Evolutionary conservation across 2,888 invertebrate genomes (phyloP).

Genomic region (Hydroisotoma schaefferi): DNA sequence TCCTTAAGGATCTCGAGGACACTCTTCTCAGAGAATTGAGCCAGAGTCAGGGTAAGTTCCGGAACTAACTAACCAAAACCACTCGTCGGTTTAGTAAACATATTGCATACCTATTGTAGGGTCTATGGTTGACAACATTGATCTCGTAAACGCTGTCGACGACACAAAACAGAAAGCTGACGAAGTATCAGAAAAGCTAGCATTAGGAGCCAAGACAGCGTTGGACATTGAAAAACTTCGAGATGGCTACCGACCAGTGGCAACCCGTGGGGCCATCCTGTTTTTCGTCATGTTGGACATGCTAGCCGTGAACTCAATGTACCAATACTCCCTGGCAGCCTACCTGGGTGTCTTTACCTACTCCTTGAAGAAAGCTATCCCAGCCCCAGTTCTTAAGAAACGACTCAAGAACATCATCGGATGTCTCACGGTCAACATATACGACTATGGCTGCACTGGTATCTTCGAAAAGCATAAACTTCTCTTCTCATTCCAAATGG

Average conservation of each 20-base stretch:
- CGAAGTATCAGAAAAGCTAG: slow-evolving; percentile 74
- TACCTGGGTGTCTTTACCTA: slow-evolving; percentile 80
- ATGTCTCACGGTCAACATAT: slow-evolving; percentile 80
- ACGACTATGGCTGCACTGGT: slow-evolving; percentile 88
- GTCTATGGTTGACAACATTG: slow-evolving; percentile 88
- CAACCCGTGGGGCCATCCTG: slow-evolving; percentile 79
- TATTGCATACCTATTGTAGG: too few relatives aligned
- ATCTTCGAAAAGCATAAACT: slow-evolving; percentile 89
- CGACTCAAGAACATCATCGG: slow-evolving; percentile 77
- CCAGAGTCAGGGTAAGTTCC: slow-evolving; percentile 73
- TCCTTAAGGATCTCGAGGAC: slow-evolving; percentile 79
- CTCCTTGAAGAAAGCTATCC: slow-evolving; percentile 75
- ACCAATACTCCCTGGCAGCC: slow-evolving; percentile 82
- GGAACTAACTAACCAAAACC: too few relatives aligned
- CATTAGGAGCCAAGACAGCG: slow-evolving; percentile 70
- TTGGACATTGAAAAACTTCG: slow-evolving; percentile 76
- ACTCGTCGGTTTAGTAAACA: too few relatives aligned
- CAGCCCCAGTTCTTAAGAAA: slow-evolving; percentile 70
- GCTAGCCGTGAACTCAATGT: slow-evolving; percentile 85
- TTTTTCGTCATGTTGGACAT: slow-evolving; percentile 89
- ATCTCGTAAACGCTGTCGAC: slow-evolving; percentile 78
- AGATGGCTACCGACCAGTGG: slow-evolving; percentile 80
- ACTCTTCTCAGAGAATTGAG: slow-evolving; percentile 78
- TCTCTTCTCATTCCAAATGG: slow-evolving; percentile 86
- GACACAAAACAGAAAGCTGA: slow-evolving; percentile 82